Conservation (phyloP, 2,797 vertebrate species). For the Heteromormyrus szaboi region DNA sequence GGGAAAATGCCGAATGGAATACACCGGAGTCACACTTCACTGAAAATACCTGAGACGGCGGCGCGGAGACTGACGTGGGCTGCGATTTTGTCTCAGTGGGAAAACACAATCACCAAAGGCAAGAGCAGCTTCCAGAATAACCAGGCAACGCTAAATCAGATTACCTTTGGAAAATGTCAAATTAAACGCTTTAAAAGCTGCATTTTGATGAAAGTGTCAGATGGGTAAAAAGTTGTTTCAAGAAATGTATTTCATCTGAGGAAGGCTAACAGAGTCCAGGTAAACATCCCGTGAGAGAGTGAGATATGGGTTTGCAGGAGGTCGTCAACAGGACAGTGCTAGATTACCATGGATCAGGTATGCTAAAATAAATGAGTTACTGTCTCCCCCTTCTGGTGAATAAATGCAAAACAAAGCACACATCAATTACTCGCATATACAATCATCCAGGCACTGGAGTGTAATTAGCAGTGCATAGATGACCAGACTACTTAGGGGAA, state of each 20-base stretch:
- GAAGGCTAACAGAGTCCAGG: background rate
- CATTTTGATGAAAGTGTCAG: slow-evolving; percentile 4
- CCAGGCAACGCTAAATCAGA: background rate
- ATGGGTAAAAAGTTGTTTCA: background rate
- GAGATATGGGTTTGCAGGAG: background rate
- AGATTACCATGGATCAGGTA: background rate
- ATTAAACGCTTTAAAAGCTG: slow-evolving; percentile 5
- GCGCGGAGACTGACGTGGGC: background rate
- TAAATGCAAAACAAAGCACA: background rate
- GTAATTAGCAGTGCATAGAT: background rate
- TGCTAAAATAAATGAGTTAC: slow-evolving; percentile 18
- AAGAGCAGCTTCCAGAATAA: background rate
- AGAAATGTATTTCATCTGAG: background rate
- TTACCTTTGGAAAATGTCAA: slow-evolving; percentile 10
- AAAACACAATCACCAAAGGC: background rate
- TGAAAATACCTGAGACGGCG: background rate
- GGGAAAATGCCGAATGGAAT: background rate
- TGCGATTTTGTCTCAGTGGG: background rate
- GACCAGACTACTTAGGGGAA: background rate
- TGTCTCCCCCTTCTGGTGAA: slow-evolving; percentile 41
- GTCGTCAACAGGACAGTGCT: background rate
- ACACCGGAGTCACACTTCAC: background rate
- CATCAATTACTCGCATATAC: background rate
- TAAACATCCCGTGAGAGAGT: background rate
- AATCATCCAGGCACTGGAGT: background rate